A percentile compares a stretch with the other conserved stretches of the same genome.
phyloP scores from a whole-genome alignment of 2,113 vertebrate genomes.

The Corythaeola cristata region DNA sequence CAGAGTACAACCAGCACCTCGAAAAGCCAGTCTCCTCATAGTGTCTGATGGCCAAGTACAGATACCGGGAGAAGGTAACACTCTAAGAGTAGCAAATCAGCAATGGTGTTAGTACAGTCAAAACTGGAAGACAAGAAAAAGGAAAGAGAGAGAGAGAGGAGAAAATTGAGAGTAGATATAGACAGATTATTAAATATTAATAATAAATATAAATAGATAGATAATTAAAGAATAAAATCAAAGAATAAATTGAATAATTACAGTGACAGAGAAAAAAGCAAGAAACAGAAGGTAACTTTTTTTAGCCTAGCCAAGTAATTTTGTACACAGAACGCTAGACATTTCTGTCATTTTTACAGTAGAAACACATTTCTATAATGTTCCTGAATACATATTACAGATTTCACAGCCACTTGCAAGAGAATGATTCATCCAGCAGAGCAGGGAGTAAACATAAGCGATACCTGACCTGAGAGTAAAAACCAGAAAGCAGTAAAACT shows the following conservation, averaged over 20 bases:
- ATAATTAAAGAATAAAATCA: conserved; percentile 27
- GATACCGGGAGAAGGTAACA: conserved; percentile 68
- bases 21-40: conserved; percentile 84
- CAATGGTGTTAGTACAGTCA: conserved; percentile 74
- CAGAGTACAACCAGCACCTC: conserved; percentile 86
- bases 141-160: conserved; percentile 32
- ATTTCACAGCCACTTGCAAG: conserved; percentile 57
- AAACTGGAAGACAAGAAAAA: conserved; percentile 79
- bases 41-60: conserved; percentile 76
- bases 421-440: conserved; percentile 56
- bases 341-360: conserved; percentile 1
- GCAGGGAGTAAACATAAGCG: conserved; percentile 4
- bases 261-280: conserved; percentile 10
- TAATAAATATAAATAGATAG: not conserved
- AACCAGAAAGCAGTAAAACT: not conserved
- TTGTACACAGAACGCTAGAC: conserved; percentile 2
- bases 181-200: not conserved
- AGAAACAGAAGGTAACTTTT: conserved; percentile 39
- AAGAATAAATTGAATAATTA: conserved; percentile 35
- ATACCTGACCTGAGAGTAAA: conserved; percentile 9
- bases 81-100: conserved; percentile 74
- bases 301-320: conserved; percentile 20
- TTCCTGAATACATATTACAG: conserved; percentile 25
- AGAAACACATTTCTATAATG: conserved; percentile 30
- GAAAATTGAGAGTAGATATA: conserved; percentile 47